Base-by-base conservation (phyloP, 2,113 vertebrate genomes). In the Siniperca knerii region DNA sequence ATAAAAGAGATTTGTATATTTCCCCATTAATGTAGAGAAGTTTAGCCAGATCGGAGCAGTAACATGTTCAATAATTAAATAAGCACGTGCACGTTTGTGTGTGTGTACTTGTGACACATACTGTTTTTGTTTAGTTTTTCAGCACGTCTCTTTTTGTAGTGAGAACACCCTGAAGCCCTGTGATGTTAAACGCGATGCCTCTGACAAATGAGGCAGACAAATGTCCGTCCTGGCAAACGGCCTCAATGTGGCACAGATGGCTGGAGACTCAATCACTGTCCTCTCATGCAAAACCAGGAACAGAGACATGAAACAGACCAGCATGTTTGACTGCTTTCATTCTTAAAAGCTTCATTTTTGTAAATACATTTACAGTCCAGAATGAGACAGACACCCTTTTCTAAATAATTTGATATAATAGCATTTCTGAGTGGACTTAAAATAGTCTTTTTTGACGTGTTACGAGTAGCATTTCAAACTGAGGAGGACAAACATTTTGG, bases 171-270 rank as follows among this genome's bases (percentile, higher is more conserved):
- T 7, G 46, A 46, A n/a, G 55, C 73, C 5, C 33, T 37, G 46
- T 40, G 60, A 66, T 33, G 37, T 64, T 62, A 29, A 68, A 48
- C 69, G 21, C 33, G n/a, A 60, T 21, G 42, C 20, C 25, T 33
- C 67, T 21, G 57, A 70, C 66, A 48, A 50, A 60, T 9, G 66
- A 72, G 68, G 67, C 67, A 68, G 70, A 46, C 60, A 58, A 67
- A 75, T 50, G 78, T 72, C 33, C 1, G 8, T 33, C 64, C 50
- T 68, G 75, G 62, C 48, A 11, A 66, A 66, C 48, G 6, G 48
- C 23, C 4, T 42, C n/a, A 40, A 2, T 11, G 40, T 21, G 58
- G 21, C 68, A 54, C 69, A 81, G 79, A 74, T 81, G 79, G 76
- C 35, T 6, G 0, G 64, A 35, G 33, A 29, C 52, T 58, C 50